Evolutionary conservation across 2,888 invertebrate species (phyloP), one percentile per base, ranked within the genome.

Genomic region (Branchipolynoe longqiensis): DNA sequence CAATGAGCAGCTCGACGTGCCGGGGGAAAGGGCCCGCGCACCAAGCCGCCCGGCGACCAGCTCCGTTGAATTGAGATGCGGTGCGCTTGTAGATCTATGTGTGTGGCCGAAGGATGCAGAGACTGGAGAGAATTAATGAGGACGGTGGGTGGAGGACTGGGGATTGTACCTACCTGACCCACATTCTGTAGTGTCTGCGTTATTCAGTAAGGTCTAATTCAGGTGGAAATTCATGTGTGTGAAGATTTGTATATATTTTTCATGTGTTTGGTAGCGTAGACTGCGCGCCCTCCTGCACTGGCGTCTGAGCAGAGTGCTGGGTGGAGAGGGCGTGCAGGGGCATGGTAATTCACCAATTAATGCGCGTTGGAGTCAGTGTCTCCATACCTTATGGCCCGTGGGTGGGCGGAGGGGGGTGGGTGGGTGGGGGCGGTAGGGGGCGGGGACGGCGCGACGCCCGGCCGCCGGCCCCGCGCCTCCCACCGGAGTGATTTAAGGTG

Each of bases 271-370:
- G n/a, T n/a, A n/a, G n/a, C n/a, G n/a, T n/a, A n/a, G n/a, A n/a
- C n/a, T n/a, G n/a, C n/a, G n/a, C n/a, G n/a, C n/a, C n/a, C n/a
- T n/a, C n/a, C n/a, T 48, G 48, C 18, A 48, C 48, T 12, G 8
- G 18, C 18, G 48, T 48, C 8, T 48, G 48, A 12, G 48, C 8
- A 18, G 18, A 18, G 48, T 8, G 62, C 62, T 28, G 62, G 1
- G 3, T 25, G 31, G 31, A 31, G 62, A 28, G 62, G 62, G 62
- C 18, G 58, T 58, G n/a, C 14, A 25, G 25, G 62, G 62, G 62
- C 69, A 69, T 69, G 25, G 22, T 69, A 69, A 69, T 69, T 69
- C 25, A 36, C 69, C 69, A 69, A 69, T 69, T 69, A 69, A 69
- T 69, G 36, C 69, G 18, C 69, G 36, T 69, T 4, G 38, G 36